These are phyloP conservation scores for Scortum barcoo DNA, from an alignment of 2,113 vertebrate species.

Conservation along the genomic window DNA sequence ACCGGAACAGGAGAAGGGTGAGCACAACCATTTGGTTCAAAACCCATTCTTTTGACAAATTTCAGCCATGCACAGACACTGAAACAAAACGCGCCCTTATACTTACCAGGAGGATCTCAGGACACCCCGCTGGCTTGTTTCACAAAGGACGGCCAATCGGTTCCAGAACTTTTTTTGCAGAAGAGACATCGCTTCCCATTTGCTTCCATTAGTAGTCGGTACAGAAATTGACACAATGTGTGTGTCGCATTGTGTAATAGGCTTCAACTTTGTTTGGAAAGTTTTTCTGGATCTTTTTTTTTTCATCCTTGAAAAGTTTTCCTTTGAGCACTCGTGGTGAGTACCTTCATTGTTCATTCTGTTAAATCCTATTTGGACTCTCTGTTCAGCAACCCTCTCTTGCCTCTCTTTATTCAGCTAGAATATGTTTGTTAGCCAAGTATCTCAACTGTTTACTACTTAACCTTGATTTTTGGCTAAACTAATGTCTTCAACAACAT, in stretches of 20 bases:
- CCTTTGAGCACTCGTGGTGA: slow-evolving; percentile 9
- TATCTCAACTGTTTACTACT: neutral
- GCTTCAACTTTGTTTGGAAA: slow-evolving; percentile 42
- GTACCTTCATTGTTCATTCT: slow-evolving; percentile 36
- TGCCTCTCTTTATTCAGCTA: slow-evolving; percentile 3
- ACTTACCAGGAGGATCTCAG: slow-evolving; percentile 19
- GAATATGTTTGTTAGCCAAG: slow-evolving; percentile 16
- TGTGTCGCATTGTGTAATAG: slow-evolving; percentile 15
- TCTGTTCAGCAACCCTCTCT: slow-evolving; percentile 16
- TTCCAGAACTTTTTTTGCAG: neutral
- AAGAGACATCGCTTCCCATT: slow-evolving; percentile 14
- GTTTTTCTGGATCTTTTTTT: slow-evolving; percentile 26
- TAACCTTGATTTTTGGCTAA: neutral
- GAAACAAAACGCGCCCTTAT: slow-evolving; percentile 24
- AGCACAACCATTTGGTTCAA: slow-evolving; percentile 19
- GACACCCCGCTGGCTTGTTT: slow-evolving; percentile 28
- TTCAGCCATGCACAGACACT: slow-evolving; percentile 8
- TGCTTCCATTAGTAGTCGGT: slow-evolving; percentile 2
- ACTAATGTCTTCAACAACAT: neutral
- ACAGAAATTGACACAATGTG: neutral
- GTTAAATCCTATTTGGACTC: slow-evolving; percentile 28
- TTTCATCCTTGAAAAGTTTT: slow-evolving; percentile 39
- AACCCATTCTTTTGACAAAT: slow-evolving; percentile 4
- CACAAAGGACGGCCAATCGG: slow-evolving; percentile 18
- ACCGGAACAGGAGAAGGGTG: slow-evolving; percentile 7